A percentile compares a stretch with the other conserved stretches of the same genome.
phyloP scores from a whole-genome alignment of 2,113 vertebrate genomes.

The Ramphastos sulfuratus region DNA sequence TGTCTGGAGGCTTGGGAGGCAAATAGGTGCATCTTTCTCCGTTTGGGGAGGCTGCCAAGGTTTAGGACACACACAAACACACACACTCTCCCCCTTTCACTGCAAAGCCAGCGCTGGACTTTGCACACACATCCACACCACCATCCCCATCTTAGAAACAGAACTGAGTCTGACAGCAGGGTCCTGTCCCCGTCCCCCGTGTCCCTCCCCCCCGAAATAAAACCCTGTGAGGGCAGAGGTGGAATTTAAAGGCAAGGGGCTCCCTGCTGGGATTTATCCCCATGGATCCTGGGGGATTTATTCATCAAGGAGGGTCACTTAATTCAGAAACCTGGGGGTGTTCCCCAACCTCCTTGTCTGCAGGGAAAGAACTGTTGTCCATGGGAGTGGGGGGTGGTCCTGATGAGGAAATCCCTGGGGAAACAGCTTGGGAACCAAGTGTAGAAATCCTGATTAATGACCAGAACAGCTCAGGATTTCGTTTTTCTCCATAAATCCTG shows the following conservation, averaged over 20 bases:
- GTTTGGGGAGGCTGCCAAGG: neutral
- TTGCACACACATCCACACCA: neutral
- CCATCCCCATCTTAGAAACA: neutral
- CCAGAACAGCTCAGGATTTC: neutral
- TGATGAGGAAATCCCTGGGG: neutral
- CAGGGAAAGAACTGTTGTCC: neutral
- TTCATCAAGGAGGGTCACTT: neutral
- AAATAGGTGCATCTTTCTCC: neutral
- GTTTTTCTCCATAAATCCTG: constrained; percentile 37
- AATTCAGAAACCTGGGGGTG: neutral
- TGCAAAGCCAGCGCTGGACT: neutral
- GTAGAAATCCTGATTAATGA: constrained; percentile 31
- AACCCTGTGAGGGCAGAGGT: neutral
- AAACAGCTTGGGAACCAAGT: constrained; percentile 1
- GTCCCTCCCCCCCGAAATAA: neutral
- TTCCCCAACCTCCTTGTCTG: neutral
- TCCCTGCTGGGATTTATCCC: neutral
- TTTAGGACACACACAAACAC: neutral
- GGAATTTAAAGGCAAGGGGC: neutral
- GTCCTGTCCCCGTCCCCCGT: neutral
- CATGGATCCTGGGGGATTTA: neutral
- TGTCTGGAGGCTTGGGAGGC: too few relatives aligned
- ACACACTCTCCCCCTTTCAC: neutral
- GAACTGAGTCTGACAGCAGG: neutral
- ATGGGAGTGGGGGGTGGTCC: neutral